Evolutionary conservation across 1,140 invertebrate species (phyloP).

Genomic region (Euura saliciscinereae): DNA sequence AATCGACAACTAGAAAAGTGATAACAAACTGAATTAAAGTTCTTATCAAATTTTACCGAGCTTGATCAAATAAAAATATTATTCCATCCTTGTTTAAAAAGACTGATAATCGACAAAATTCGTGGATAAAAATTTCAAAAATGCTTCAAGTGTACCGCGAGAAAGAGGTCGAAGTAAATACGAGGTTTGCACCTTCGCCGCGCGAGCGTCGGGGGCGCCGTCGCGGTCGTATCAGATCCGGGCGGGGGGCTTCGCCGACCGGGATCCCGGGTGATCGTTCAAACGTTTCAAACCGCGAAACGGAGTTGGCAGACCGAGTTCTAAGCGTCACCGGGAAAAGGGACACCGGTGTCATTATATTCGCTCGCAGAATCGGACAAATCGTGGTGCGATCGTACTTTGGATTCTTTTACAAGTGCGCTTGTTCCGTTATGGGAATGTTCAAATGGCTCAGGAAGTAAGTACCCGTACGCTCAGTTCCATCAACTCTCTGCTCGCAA

Average conservation of each 20-base stretch:
- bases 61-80: no score
- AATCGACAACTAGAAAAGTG: no score
- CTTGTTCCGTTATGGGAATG: constrained; percentile 41
- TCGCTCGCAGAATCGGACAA: constrained; percentile 13
- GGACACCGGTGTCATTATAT: neutral
- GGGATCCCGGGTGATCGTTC: constrained; percentile 23
- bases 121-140: no score
- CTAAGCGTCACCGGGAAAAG: neutral
- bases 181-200: neutral
- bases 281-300: constrained; percentile 29
- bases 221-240: neutral
- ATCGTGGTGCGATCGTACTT: constrained; percentile 16
- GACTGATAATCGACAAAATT: no score
- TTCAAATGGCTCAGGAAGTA: constrained; percentile 48
- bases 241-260: neutral
- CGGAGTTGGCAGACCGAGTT: constrained; percentile 14
- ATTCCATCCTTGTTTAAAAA: no score
- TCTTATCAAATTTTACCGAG: no score
- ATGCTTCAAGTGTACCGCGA: no score
- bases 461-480: constrained; percentile 21
- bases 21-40: no score
- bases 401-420: constrained; percentile 17
- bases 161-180: no score
- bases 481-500: no score
- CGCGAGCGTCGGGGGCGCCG: neutral